Conservation (phyloP, 2,888 invertebrate genomes). For the Drosophila dives region DNA sequence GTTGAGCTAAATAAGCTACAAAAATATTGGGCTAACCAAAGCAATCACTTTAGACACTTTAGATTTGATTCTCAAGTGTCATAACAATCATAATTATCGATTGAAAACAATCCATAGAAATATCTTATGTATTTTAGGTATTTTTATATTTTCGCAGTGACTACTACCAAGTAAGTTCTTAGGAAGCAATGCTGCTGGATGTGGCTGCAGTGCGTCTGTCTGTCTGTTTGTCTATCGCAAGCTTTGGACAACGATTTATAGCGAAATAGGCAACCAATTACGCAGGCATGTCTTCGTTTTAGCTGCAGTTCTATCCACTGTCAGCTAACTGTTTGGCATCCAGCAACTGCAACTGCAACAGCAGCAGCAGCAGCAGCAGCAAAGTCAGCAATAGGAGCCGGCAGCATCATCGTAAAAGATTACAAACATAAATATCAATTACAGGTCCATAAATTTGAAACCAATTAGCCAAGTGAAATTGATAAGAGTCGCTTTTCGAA, state of each 20-base stretch:
- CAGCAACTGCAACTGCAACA: conserved; percentile 25
- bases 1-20: too few species aligned
- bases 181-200: conserved; percentile 1
- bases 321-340: conserved; percentile 63
- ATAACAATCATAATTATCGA: not conserved
- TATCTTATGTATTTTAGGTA: conserved; percentile 9
- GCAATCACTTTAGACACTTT: not conserved
- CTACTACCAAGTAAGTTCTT: conserved; percentile 17
- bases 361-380: conserved; percentile 16
- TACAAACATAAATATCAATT: conserved; percentile 83
- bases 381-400: conserved; percentile 14
- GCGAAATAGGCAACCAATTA: conserved; percentile 77
- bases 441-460: conserved; percentile 84
- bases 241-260: conserved; percentile 63
- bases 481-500: conserved; percentile 76
- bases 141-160: not conserved
- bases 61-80: not conserved
- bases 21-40: not conserved
- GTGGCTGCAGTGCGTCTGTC: conserved; percentile 18
- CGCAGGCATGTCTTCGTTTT: conserved; percentile 60
- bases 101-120: not conserved
- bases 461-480: conserved; percentile 84
- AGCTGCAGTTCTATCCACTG: conserved; percentile 26
- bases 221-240: conserved; percentile 2
- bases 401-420: conserved; percentile 42